These are phyloP conservation scores for Actias luna DNA, from an alignment of 2,888 invertebrate genomes.

Conservation along the genomic window DNA sequence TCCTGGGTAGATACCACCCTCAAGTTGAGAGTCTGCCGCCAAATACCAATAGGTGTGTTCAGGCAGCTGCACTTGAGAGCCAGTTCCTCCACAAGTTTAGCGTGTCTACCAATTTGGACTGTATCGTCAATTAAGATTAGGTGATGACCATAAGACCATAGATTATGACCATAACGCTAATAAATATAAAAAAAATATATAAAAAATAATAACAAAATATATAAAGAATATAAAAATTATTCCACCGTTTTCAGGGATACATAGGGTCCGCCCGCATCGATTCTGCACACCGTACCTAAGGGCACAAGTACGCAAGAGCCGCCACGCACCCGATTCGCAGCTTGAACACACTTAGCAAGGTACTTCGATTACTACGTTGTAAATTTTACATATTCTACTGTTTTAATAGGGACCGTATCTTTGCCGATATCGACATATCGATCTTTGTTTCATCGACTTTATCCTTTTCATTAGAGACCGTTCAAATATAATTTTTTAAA, in stretches of 20 bases:
- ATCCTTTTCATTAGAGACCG: neutral
- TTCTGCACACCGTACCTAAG: slow-evolving; percentile 16
- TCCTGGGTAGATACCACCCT: no score
- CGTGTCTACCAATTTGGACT: no score
- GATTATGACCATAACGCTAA: no score
- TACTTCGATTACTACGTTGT: slow-evolving; percentile 2
- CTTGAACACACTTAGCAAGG: neutral
- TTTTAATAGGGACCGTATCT: neutral
- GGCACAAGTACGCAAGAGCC: neutral
- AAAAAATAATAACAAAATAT: no score
- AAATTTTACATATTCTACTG: neutral
- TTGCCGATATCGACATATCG: neutral
- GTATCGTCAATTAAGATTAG: no score
- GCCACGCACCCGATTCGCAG: neutral
- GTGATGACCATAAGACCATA: no score
- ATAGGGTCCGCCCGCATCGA: slow-evolving; percentile 31
- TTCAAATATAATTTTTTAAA: neutral
- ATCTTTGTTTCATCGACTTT: neutral
- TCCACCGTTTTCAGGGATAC: slow-evolving; percentile 39
- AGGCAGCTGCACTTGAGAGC: no score
- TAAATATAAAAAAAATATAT: no score
- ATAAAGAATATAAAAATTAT: no score
- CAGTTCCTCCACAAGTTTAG: no score
- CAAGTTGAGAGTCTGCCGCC: no score
- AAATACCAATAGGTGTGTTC: no score